Conservation (phyloP, 2,888 invertebrate genomes). For the Ellobium chinense region DNA sequence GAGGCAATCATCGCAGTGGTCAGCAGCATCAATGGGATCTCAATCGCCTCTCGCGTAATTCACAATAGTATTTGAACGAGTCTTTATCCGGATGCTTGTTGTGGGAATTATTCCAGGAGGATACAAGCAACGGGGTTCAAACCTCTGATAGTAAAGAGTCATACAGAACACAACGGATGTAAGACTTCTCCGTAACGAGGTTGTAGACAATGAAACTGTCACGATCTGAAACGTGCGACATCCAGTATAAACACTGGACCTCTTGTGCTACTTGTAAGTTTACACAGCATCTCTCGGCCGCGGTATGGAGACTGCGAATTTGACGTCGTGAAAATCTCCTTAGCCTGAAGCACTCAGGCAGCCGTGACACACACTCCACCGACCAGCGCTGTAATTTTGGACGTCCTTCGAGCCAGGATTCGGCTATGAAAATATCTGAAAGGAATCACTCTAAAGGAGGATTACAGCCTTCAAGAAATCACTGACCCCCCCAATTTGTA, state of each 20-base stretch:
- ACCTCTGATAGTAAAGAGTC: neutral
- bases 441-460: neutral
- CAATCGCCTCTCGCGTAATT: neutral
- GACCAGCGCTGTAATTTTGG: constrained; percentile 3
- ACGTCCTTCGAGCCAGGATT: constrained; percentile 2
- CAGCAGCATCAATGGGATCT: neutral
- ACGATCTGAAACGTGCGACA: neutral
- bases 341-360: too few relatives aligned
- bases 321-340: too few relatives aligned
- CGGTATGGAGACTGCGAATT: too few relatives aligned
- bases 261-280: neutral
- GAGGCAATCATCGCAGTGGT: constrained; percentile 16
- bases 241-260: neutral
- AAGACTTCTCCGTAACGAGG: too few relatives aligned
- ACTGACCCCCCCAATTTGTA: constrained; percentile 29
- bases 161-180: neutral
- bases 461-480: constrained; percentile 20
- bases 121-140: too few relatives aligned
- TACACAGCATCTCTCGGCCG: neutral
- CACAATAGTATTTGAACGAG: neutral
- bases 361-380: neutral
- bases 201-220: neutral
- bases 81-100: neutral
- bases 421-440: constrained; percentile 14
- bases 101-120: neutral